Evolutionary conservation across 2,888 invertebrate genomes (phyloP).

Genomic region (Scaptomyza tumidula): DNA sequence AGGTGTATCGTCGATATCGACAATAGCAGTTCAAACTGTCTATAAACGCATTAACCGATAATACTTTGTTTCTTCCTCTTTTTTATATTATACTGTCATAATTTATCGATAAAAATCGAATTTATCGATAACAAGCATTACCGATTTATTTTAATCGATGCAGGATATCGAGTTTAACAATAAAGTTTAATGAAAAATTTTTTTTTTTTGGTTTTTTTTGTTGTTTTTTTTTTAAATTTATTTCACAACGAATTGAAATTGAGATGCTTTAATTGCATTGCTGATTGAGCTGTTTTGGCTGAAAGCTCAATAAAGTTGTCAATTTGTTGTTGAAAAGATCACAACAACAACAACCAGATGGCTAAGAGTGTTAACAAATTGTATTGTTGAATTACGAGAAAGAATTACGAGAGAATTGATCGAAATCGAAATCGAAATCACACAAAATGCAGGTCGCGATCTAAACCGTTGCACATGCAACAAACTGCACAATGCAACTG

Average conservation of each 20-base stretch:
- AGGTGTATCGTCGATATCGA: too few relatives aligned
- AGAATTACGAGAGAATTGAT: constrained; percentile 1
- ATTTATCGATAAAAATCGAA: neutral
- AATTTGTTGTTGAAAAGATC: neutral
- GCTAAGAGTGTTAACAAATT: constrained; percentile 2
- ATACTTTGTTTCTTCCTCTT: too few relatives aligned
- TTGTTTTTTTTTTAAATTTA: neutral
- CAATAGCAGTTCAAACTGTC: too few relatives aligned
- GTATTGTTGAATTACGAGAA: constrained; percentile 4
- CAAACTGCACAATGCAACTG: constrained; percentile 23
- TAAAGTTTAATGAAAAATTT: too few relatives aligned
- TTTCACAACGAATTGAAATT: neutral
- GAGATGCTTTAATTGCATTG: neutral
- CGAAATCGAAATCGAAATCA: constrained; percentile 34
- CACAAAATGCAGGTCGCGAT: constrained; percentile 19
- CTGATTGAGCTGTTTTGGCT: neutral
- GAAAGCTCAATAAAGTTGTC: neutral
- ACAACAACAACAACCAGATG: neutral
- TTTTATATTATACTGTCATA: too few relatives aligned
- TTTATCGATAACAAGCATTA: neutral
- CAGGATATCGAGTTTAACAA: too few relatives aligned
- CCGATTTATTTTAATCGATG: too few relatives aligned
- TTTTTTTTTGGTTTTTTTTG: neutral
- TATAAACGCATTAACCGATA: too few relatives aligned
- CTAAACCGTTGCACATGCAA: constrained; percentile 26